Evolutionary conservation across 1,140 invertebrate species (phyloP), one percentile per base, ranked within the genome.

Genomic region (Megalonaias nervosa): DNA sequence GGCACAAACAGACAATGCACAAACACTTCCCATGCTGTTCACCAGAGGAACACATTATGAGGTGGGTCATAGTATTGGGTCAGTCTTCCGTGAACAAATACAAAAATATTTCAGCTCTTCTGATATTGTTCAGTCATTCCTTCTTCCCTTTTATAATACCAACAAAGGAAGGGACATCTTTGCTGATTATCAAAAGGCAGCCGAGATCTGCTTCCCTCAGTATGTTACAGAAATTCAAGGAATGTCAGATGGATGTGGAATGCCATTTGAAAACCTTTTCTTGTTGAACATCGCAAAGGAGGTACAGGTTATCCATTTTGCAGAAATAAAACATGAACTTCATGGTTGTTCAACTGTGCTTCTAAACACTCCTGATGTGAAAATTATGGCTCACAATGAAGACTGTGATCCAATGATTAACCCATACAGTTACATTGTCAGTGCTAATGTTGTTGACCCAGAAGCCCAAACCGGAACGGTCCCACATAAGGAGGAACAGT

Each of bases 271-370:
- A 48, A 6, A 48, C 38, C 38, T 48, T 48, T 48, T 48, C 38
- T 48, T 48, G 60, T 56, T 58, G 14, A 71, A 71, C 56, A 58
- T 55, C 19, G n/a, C 60, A 56, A 71, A 71, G 19, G 68, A 71
- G 11, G 38, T 48, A 48, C 38, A 48, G 38, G 0, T 48, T 48
- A 6, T 48, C 38, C 38, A 48, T 48, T 48, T 48, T 11, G 38
- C 38, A 26, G 68, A 21, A 59, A n/a, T 19, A 14, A 26, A 58
- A 26, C 60, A 14, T 60, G 11, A 21, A 59, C 60, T 56, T 58
- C 57, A 17, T 21, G 31, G 55, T 16, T 14, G 13, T 19, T n/a
- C 55, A 48, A 48, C 38, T 48, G 38, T 48, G 9, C 11, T 9
- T 48, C 38, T 48, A 0, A 48, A 48, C 38, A 48, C 38, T 6